These are phyloP conservation scores for Pocota personata DNA, from an alignment of 2,888 invertebrate genomes.

Conservation along the genomic window DNA sequence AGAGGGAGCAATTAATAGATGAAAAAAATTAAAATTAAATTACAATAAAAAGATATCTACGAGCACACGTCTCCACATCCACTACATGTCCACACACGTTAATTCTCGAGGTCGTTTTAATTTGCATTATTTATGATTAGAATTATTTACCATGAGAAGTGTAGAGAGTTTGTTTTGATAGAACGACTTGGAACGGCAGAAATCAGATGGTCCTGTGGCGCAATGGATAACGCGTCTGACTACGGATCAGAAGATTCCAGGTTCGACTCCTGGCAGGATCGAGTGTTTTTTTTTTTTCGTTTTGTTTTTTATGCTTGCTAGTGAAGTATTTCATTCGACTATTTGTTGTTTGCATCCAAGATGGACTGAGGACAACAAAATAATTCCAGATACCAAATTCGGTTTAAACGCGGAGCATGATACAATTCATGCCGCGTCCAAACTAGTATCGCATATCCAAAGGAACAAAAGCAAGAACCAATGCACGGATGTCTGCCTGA, in stretches of 20 bases:
- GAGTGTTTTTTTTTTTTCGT: conserved; percentile 50
- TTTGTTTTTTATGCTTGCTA: neutral
- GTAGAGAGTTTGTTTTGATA: neutral
- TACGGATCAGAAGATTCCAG: conserved; percentile 84
- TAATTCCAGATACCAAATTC: too few relatives aligned
- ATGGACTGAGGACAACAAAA: too few relatives aligned
- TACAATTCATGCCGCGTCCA: too few relatives aligned
- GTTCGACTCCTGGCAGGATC: conserved; percentile 84
- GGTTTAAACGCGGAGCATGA: too few relatives aligned
- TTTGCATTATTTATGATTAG: conserved; percentile 11
- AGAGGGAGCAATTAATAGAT: conserved; percentile 44
- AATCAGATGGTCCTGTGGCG: conserved; percentile 81
- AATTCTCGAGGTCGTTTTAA: conserved; percentile 27
- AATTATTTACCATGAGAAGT: neutral
- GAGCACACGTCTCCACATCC: conserved; percentile 9
- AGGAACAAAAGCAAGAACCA: too few relatives aligned
- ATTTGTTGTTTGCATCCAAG: too few relatives aligned
- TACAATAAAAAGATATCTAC: conserved; percentile 2
- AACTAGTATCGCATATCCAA: too few relatives aligned
- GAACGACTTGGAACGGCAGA: neutral
- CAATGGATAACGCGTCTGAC: conserved; percentile 84
- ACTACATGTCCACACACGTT: neutral
- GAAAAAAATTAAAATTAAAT: conserved; percentile 3
- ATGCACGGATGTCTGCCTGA: too few relatives aligned
- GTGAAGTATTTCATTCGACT: too few relatives aligned